phyloP scores from a whole-genome alignment of 1,140 invertebrate species.

The Zaprionus camerounensis region DNA sequence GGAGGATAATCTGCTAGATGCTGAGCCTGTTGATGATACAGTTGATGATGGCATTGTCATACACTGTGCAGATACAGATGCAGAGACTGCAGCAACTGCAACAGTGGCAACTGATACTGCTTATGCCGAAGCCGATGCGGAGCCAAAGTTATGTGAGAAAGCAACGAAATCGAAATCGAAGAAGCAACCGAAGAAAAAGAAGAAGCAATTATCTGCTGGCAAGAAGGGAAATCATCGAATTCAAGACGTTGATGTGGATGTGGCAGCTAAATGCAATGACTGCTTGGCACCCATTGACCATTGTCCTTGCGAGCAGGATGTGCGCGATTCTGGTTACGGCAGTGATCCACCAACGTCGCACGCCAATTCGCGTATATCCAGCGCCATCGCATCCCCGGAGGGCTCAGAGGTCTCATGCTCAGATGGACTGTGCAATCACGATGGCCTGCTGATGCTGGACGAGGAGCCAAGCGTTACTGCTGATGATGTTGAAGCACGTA shows the following conservation, averaged over 20 bases:
- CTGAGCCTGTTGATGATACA: conserved; percentile 42
- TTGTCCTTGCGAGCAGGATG: conserved; percentile 85
- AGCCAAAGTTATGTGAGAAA: conserved; percentile 42
- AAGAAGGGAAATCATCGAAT: conserved; percentile 37
- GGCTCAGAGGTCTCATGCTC: conserved; percentile 94
- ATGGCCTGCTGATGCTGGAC: conserved; percentile 70
- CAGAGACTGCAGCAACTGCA: conserved; percentile 7
- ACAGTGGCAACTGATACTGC: conserved; percentile 13
- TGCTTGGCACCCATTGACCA: conserved; percentile 64
- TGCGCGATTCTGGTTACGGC: conserved; percentile 92
- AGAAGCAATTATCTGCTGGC: conserved; percentile 66
- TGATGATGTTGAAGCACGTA: conserved; percentile 35
- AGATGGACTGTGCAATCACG: conserved; percentile 92
- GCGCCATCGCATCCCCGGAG: conserved; percentile 89
- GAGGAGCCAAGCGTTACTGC: conserved; percentile 45
- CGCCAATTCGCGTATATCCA: conserved; percentile 88
- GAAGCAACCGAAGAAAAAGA: conserved; percentile 78
- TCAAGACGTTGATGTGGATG: conserved; percentile 47
- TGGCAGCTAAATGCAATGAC: conserved; percentile 60
- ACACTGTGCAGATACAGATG: conserved; percentile 36
- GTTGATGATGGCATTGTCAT: conserved; percentile 66
- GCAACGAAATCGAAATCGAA: conserved; percentile 80
- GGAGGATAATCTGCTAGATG: conserved; percentile 26
- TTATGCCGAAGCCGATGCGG: conserved; percentile 23
- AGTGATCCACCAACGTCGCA: conserved; percentile 86